Evolutionary conservation across 2,797 vertebrate genomes (phyloP), one percentile per base, ranked within the genome.

Genomic region (Poeciliopsis presidionis): DNA sequence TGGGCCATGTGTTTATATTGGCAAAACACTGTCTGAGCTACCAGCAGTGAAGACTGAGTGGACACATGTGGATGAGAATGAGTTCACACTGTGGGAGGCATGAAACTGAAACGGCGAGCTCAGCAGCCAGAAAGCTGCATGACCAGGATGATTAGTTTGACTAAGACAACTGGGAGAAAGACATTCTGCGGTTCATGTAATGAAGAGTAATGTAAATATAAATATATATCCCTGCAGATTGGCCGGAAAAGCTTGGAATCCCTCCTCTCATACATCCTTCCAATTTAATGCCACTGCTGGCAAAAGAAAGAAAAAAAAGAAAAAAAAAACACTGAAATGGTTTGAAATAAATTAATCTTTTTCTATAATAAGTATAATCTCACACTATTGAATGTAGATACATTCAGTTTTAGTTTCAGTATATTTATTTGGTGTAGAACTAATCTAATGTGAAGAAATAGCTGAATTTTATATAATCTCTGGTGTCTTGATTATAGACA

Each of bases 21-120:
- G 36, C 39, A 69, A 69, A 43, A n/a, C 22, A 14, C 14, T 69
- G 41, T 69, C 12, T 69, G 41, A 43, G 65, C 41, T 69, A 69
- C 65, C 39, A 69, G 65, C 65, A n/a, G 65, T 6, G 65, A 69
- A 69, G 12, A 45, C 39, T 43, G 22, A 43, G 41, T 69, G 65
- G 65, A 69, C 41, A n/a, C 65, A 43, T 69, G 65, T n/a, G 65
- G 65, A 43, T 43, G n/a, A 69, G 65, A 69, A n/a, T n/a, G 22
- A n/a, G 22, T 43, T 69, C 4, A n/a, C 65, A 69, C 39, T 69
- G 65, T 69, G 39, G 65, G 65, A 43, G 39, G 65, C 65, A 25
- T 25, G 5, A 43, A 69, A 69, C 41, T 43, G 25, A 69, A 69
- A 69, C 65, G 3, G 5, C 1, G 65, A 43, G 41, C 65, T 69